A percentile compares a stretch with the other conserved stretches of the same genome.
phyloP scores from a whole-genome alignment of 2,888 invertebrate genomes.

The Lissonota sp. region DNA sequence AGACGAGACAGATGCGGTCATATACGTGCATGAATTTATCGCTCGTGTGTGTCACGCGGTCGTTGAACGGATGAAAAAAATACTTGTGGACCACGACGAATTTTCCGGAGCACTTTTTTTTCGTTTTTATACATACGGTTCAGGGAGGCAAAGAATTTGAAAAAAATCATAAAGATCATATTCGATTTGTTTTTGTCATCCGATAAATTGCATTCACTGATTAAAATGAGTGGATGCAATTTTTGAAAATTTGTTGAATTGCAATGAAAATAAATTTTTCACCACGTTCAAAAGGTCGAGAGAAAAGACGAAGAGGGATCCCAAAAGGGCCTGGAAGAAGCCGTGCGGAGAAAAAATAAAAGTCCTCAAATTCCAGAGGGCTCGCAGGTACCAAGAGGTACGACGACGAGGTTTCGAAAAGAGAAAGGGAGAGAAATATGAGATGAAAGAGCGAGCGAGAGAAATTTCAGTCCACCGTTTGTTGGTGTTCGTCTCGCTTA shows the following conservation, averaged over 20 bases:
- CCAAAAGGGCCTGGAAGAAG: constrained; percentile 36
- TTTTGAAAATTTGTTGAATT: too few species aligned
- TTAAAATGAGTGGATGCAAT: too few species aligned
- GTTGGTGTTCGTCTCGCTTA: constrained; percentile 46
- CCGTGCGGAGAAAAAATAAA: constrained; percentile 48
- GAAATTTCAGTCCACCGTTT: constrained; percentile 52
- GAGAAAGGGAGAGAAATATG: constrained; percentile 14
- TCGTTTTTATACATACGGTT: too few species aligned
- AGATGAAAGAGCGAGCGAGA: constrained; percentile 39
- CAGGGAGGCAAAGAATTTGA: too few species aligned
- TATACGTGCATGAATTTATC: constrained; percentile 20
- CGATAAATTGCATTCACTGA: too few species aligned
- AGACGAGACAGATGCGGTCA: constrained; percentile 19
- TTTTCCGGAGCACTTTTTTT: too few species aligned
- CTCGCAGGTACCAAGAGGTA: constrained; percentile 48
- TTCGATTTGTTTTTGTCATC: too few species aligned
- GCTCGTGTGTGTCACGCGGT: constrained; percentile 32
- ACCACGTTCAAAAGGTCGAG: background rate
- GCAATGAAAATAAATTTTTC: too few species aligned
- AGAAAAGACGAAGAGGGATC: constrained; percentile 11
- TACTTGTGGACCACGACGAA: too few species aligned
- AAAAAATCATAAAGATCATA: too few species aligned
- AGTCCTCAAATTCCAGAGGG: constrained; percentile 60
- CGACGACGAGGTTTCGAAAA: background rate
- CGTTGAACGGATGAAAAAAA: constrained; percentile 24